phyloP scores from a whole-genome alignment of 2,113 vertebrate genomes.

The Dipodomys ordii region DNA sequence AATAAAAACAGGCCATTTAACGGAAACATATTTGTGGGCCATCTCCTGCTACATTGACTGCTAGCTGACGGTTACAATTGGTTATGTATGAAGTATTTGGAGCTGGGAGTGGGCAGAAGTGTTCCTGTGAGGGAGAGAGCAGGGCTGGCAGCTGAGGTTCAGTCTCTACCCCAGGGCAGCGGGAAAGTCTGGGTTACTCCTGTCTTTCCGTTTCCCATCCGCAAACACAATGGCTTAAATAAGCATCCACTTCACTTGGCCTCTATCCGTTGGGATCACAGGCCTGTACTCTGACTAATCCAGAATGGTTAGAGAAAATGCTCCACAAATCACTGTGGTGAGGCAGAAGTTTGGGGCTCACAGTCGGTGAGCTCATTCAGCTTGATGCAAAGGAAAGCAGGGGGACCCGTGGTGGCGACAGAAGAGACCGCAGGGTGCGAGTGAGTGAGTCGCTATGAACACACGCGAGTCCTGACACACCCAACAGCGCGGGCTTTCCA shows the following conservation, averaged over 20 bases:
- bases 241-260: accelerated
- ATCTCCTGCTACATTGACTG: not conserved
- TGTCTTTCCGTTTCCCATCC: accelerated
- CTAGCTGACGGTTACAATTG: not conserved
- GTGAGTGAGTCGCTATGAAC: accelerated
- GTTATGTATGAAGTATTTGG: accelerated
- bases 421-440: not conserved
- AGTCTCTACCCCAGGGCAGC: accelerated
- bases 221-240: not conserved
- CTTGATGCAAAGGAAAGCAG: accelerated
- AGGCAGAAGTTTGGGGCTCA: not conserved
- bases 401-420: accelerated
- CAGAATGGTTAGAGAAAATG: too few relatives aligned
- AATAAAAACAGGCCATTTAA: conserved; percentile 35
- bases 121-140: accelerated
- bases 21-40: not conserved
- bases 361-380: accelerated
- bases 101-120: accelerated
- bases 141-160: accelerated
- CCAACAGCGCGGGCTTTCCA: not conserved
- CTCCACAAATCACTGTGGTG: accelerated
- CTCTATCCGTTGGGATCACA: accelerated
- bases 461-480: not conserved
- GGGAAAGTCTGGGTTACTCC: accelerated
- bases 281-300: not conserved